These are phyloP conservation scores for Gopherus flavomarginatus DNA, from an alignment of 2,113 vertebrate genomes.

Conservation along the genomic window DNA sequence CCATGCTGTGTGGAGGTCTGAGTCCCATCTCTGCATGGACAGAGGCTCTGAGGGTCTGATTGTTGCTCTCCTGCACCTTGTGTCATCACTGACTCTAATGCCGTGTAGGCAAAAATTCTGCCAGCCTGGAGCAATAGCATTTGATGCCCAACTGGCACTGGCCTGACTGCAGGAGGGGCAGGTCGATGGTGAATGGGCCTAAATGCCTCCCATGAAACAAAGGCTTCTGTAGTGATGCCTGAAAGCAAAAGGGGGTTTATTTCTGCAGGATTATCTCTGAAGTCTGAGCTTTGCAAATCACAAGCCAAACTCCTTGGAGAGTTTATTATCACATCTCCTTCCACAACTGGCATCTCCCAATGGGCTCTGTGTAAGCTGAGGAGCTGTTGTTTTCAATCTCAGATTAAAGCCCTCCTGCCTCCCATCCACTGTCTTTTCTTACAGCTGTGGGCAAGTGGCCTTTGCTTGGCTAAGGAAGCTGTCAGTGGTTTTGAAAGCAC, in stretches of 20 bases:
- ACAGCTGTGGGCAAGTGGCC: background rate
- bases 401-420: background rate
- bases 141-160: background rate
- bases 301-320: constrained; percentile 11
- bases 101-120: background rate
- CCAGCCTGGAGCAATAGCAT: background rate
- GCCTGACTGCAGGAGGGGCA: background rate
- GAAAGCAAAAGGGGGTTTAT: background rate
- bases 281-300: background rate
- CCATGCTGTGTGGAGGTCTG: background rate
- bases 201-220: background rate
- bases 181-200: background rate
- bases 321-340: constrained; percentile 35
- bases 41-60: background rate
- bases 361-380: background rate
- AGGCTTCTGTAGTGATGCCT: background rate
- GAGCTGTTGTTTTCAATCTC: background rate
- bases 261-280: background rate
- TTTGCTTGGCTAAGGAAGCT: constrained; percentile 31
- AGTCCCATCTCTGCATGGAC: background rate
- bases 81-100: background rate
- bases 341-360: background rate
- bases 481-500: constrained; percentile 3
- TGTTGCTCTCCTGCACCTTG: background rate
- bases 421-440: background rate